Evolutionary conservation across 2,888 invertebrate species (phyloP).

Genomic region (Stenchaetothrips biformis): DNA sequence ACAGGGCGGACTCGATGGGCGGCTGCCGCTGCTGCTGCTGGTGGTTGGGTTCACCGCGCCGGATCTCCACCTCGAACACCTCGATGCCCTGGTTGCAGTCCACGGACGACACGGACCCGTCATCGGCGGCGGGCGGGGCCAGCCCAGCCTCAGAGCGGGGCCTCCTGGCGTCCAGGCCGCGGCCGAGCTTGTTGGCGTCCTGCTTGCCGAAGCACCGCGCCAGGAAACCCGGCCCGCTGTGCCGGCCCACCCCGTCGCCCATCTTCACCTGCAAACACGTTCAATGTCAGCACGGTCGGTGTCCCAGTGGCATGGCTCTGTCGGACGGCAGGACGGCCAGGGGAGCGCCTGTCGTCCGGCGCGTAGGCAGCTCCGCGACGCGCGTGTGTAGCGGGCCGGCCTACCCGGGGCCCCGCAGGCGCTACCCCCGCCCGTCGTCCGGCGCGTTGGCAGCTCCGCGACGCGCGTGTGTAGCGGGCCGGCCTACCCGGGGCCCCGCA

Average conservation of each 20-base stretch:
- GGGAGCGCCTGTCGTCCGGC: too few species aligned
- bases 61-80: slow-evolving; percentile 17
- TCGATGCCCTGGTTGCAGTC: slow-evolving; percentile 13
- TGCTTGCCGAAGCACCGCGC: not conserved
- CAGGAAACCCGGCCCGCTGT: not conserved
- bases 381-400: too few species aligned
- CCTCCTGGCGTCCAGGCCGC: not conserved
- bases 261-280: slow-evolving; percentile 1
- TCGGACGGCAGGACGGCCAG: too few species aligned
- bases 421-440: too few species aligned
- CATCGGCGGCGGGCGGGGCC: not conserved
- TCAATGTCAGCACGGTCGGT: too few species aligned
- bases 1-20: slow-evolving; percentile 7
- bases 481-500: too few species aligned
- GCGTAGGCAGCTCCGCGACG: too few species aligned
- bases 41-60: not conserved
- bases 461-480: too few species aligned
- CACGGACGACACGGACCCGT: not conserved
- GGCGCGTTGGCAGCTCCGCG: too few species aligned
- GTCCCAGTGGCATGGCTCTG: too few species aligned
- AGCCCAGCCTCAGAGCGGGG: not conserved
- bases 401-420: too few species aligned
- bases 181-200: not conserved
- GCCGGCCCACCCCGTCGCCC: not conserved
- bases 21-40: not conserved